These are phyloP conservation scores for Spatulosminthurus flaviceps DNA, from an alignment of 2,888 invertebrate genomes.

Conservation along the genomic window DNA sequence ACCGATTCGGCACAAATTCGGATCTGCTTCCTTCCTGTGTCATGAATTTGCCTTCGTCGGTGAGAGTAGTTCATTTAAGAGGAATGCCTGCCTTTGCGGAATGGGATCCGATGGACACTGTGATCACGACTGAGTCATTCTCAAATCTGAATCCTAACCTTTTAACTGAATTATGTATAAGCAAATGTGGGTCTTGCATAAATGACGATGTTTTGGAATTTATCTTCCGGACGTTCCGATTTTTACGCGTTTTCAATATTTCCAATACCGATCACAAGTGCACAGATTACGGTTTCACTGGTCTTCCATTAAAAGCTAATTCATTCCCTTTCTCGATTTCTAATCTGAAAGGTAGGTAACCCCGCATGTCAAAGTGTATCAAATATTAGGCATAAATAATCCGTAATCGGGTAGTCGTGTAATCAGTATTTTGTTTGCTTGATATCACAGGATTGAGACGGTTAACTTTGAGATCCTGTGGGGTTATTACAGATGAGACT, in stretches of 20 bases:
- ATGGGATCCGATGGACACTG: neutral
- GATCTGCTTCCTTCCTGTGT: neutral
- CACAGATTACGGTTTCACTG: conserved; percentile 36
- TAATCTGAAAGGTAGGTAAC: neutral
- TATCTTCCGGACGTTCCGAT: neutral
- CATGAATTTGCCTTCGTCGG: neutral
- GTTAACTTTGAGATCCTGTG: conserved; percentile 27
- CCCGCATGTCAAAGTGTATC: no score
- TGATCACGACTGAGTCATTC: neutral
- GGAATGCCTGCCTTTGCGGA: neutral
- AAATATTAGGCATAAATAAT: no score
- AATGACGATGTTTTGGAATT: conserved; percentile 29
- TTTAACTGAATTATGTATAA: conserved; percentile 10
- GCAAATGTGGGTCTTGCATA: neutral
- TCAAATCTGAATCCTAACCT: neutral
- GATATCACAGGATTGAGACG: conserved; percentile 14
- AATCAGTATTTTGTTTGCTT: no score
- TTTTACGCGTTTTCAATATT: neutral
- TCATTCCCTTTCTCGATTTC: neutral
- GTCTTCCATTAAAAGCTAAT: neutral
- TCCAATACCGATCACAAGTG: neutral
- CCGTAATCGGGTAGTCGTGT: no score
- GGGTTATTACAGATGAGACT: neutral
- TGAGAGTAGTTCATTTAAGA: neutral
- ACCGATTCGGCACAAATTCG: neutral